These are phyloP conservation scores for Tetragonisca angustula DNA, from an alignment of 2,888 invertebrate genomes.

Conservation along the genomic window DNA sequence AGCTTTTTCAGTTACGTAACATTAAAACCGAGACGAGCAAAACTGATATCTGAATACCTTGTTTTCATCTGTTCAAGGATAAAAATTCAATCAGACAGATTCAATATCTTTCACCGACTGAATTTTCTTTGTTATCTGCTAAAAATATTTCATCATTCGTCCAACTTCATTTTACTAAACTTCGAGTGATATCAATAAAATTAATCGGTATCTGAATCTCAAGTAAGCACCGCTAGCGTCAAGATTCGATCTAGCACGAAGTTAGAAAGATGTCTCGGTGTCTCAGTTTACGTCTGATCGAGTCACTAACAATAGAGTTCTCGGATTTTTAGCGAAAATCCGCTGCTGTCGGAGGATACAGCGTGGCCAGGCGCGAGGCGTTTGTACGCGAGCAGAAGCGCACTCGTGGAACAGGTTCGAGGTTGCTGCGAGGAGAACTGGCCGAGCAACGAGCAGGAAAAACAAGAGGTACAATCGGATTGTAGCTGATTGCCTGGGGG, in stretches of 20 bases:
- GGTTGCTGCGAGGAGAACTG: slow-evolving; percentile 76
- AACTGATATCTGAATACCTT: neutral
- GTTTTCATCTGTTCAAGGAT: neutral
- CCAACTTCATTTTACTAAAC: too few relatives aligned
- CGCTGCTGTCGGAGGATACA: neutral
- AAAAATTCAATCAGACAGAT: neutral
- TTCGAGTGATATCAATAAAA: too few relatives aligned
- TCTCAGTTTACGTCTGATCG: neutral
- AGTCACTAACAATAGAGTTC: neutral
- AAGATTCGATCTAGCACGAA: neutral
- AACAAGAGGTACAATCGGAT: slow-evolving; percentile 81
- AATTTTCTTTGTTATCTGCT: neutral
- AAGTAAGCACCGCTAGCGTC: too few relatives aligned
- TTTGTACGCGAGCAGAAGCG: slow-evolving; percentile 63
- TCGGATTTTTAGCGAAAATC: slow-evolving; percentile 31
- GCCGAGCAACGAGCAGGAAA: slow-evolving; percentile 78
- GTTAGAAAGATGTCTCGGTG: neutral
- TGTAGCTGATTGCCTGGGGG: slow-evolving; percentile 79
- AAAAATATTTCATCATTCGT: neutral
- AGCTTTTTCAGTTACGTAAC: neutral
- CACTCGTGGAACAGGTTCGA: slow-evolving; percentile 80
- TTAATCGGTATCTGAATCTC: too few relatives aligned
- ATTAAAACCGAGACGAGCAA: neutral
- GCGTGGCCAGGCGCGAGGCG: slow-evolving; percentile 37
- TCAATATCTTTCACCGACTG: neutral